These are phyloP conservation scores for Bostrychus sinensis DNA, from an alignment of 2,113 vertebrate genomes.

Conservation along the genomic window DNA sequence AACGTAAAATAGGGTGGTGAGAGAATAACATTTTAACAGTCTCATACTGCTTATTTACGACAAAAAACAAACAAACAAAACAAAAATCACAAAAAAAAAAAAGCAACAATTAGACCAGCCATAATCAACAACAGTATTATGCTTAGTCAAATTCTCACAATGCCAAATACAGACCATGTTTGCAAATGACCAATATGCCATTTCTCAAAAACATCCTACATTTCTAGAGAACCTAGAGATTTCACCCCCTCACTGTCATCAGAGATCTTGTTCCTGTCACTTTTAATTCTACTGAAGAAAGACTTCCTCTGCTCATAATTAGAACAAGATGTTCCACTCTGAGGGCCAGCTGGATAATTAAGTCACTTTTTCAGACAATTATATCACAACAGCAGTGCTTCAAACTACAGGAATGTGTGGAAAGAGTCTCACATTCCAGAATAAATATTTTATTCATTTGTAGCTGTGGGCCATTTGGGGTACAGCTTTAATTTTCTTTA, in stretches of 20 bases:
- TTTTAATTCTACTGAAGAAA: conserved; percentile 78
- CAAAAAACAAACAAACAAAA: background rate
- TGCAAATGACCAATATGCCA: no score
- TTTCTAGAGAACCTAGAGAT: conserved; percentile 10
- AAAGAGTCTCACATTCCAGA: background rate
- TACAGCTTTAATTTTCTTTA: no score
- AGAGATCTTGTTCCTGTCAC: conserved; percentile 75
- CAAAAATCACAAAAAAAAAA: background rate
- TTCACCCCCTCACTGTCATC: conserved; percentile 66
- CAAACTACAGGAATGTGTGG: background rate
- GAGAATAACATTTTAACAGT: no score
- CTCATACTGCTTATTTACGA: no score
- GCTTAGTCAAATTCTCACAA: no score
- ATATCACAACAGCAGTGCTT: conserved; percentile 5
- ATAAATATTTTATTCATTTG: background rate
- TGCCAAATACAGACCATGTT: background rate
- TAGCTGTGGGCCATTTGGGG: no score
- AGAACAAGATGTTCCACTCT: conserved; percentile 77
- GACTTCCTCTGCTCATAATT: conserved; percentile 81
- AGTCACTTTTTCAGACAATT: conserved; percentile 41
- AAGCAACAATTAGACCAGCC: no score
- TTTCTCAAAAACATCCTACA: conserved; percentile 18
- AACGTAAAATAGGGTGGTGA: no score
- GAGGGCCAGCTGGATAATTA: conserved; percentile 49
- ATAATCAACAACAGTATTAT: no score